Evolutionary conservation across 2,113 vertebrate genomes (phyloP).

Genomic region (Tachuris rubrigastra): DNA sequence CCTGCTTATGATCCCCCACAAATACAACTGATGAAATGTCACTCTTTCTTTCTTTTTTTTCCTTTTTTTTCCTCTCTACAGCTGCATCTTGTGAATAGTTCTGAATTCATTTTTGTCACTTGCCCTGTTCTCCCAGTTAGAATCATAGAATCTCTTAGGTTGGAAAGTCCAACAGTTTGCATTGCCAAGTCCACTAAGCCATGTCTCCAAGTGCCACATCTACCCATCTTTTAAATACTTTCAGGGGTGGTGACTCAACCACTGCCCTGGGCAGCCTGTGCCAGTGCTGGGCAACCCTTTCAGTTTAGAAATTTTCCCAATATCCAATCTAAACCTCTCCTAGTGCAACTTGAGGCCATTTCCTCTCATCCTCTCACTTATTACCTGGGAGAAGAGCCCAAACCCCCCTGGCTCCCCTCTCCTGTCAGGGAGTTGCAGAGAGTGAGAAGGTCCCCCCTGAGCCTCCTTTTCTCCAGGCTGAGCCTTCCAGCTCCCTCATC

Average conservation of each 20-base stretch:
- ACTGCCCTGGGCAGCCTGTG: background rate
- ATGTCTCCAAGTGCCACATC: background rate
- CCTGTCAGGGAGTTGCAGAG: background rate
- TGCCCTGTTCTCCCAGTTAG: background rate
- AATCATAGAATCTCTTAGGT: background rate
- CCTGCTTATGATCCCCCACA: background rate
- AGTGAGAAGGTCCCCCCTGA: background rate
- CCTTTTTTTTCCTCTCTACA: background rate
- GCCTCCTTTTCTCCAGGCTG: background rate
- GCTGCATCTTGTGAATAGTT: background rate
- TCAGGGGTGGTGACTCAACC: background rate
- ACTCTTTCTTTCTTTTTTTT: background rate
- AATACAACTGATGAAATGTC: background rate
- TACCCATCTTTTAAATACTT: rapidly evolving
- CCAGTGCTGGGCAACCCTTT: background rate
- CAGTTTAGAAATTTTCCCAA: background rate
- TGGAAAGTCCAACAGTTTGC: background rate
- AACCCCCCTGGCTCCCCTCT: rapidly evolving
- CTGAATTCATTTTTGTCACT: background rate
- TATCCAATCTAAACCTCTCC: background rate
- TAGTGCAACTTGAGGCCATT: background rate
- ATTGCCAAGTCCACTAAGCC: background rate
- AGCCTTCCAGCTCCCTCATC: background rate
- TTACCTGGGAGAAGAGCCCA: rapidly evolving
- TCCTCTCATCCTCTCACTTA: background rate